Percentiles rank a stretch among this genome's conserved stretches.
These are phyloP conservation scores for Thomomys bottae DNA, from an alignment of 2,113 vertebrate genomes.

Conservation along the genomic window DNA sequence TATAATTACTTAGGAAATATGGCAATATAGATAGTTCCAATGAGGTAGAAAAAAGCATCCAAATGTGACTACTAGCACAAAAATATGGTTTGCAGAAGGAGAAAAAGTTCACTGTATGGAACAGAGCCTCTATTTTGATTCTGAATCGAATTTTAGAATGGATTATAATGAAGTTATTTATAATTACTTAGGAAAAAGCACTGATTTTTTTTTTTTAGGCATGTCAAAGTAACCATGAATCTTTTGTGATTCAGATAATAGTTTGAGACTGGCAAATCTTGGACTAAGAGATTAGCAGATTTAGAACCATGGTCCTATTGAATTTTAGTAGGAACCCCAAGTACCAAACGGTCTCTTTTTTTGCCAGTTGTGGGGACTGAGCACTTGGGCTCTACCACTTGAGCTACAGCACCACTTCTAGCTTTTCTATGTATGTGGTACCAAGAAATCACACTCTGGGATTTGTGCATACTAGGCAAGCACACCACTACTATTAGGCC, in stretches of 20 bases:
- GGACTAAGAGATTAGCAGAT: conserved; percentile 26
- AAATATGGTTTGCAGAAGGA: conserved; percentile 11
- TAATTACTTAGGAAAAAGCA: conserved; percentile 39
- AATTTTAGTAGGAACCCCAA: conserved; percentile 11
- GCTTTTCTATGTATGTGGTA: too few species aligned
- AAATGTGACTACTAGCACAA: background rate
- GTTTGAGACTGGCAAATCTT: background rate
- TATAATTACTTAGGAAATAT: conserved; percentile 1
- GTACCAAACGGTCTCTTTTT: too few species aligned
- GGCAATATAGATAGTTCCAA: conserved; percentile 21
- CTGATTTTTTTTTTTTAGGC: conserved; percentile 21
- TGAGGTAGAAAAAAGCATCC: background rate
- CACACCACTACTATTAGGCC: too few species aligned
- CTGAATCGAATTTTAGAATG: conserved; percentile 43
- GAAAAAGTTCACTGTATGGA: conserved; percentile 42
- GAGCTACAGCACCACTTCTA: too few species aligned
- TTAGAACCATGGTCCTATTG: conserved; percentile 43
- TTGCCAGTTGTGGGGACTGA: too few species aligned
- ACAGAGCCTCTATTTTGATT: conserved; percentile 23
- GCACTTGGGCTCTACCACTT: too few species aligned
- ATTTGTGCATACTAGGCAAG: too few species aligned
- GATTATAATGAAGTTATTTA: conserved; percentile 19
- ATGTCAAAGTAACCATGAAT: conserved; percentile 49
- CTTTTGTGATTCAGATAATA: conserved; percentile 4
- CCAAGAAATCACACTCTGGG: too few species aligned